phyloP scores from a whole-genome alignment of 2,888 invertebrate genomes.

The Eulithis prunata region DNA sequence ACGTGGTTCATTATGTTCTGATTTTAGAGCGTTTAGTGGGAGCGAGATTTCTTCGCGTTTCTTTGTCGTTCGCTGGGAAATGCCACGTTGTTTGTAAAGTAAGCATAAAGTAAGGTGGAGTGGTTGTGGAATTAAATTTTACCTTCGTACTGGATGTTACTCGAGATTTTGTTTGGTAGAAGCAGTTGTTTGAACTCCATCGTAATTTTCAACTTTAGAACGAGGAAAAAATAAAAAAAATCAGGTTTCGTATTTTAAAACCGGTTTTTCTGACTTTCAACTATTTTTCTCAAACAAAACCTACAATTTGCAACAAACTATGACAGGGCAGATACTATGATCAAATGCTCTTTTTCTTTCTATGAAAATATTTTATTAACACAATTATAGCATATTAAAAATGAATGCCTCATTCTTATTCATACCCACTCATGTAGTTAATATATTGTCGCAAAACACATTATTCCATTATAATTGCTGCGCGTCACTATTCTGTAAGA shows the following conservation, averaged over 20 bases:
- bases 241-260: neutral
- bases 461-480: conserved; percentile 34
- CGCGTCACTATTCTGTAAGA: conserved; percentile 41
- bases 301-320: no score
- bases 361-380: no score
- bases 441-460: conserved; percentile 12
- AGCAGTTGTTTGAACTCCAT: conserved; percentile 11
- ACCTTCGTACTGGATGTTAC: conserved; percentile 13
- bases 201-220: conserved; percentile 11
- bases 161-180: conserved; percentile 24
- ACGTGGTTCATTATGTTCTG: conserved; percentile 75
- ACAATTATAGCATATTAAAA: neutral
- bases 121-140: conserved; percentile 43
- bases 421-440: neutral
- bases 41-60: conserved; percentile 51
- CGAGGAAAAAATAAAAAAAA: neutral
- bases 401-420: neutral
- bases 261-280: neutral
- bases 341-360: no score
- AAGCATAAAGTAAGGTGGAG: conserved; percentile 42
- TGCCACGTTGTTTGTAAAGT: conserved; percentile 40
- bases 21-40: conserved; percentile 70
- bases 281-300: neutral
- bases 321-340: no score
- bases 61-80: conserved; percentile 40